Conservation (phyloP, 2,797 vertebrate genomes). For the Typhlichthys eigenmanni region DNA sequence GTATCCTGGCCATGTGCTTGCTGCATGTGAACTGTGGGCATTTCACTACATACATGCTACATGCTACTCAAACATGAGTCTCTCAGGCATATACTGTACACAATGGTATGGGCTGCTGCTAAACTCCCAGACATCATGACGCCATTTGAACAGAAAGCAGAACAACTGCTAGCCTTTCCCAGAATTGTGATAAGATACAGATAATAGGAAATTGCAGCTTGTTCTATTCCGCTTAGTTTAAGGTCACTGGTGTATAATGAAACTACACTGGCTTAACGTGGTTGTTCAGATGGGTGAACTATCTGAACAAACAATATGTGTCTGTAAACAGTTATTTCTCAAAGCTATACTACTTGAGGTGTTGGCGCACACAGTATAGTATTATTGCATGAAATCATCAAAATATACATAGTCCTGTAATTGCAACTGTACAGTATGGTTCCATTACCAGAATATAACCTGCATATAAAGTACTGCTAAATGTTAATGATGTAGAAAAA, state of each 20-base stretch:
- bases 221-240: constrained; percentile 46
- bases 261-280: too few relatives aligned
- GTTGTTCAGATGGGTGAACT: too few relatives aligned
- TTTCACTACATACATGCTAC: constrained; percentile 7
- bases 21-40: neutral
- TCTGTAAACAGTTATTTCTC: too few relatives aligned
- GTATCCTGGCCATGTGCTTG: constrained; percentile 2
- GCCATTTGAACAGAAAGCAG: constrained; percentile 41
- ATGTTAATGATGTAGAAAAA: too few relatives aligned
- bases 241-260: constrained; percentile 38
- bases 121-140: constrained; percentile 23
- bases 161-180: constrained; percentile 43
- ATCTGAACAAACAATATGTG: too few relatives aligned
- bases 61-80: neutral
- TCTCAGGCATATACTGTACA: neutral
- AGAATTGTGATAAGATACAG: constrained; percentile 53
- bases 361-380: too few relatives aligned
- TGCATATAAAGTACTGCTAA: too few relatives aligned
- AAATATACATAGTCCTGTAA: too few relatives aligned
- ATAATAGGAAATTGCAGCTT: constrained; percentile 65
- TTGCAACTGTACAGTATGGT: too few relatives aligned
- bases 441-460: too few relatives aligned
- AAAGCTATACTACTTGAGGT: too few relatives aligned
- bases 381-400: too few relatives aligned
- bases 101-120: neutral